These are phyloP conservation scores for Chlamydotis undulata DNA, from an alignment of 2,113 vertebrate species.

Conservation along the genomic window DNA sequence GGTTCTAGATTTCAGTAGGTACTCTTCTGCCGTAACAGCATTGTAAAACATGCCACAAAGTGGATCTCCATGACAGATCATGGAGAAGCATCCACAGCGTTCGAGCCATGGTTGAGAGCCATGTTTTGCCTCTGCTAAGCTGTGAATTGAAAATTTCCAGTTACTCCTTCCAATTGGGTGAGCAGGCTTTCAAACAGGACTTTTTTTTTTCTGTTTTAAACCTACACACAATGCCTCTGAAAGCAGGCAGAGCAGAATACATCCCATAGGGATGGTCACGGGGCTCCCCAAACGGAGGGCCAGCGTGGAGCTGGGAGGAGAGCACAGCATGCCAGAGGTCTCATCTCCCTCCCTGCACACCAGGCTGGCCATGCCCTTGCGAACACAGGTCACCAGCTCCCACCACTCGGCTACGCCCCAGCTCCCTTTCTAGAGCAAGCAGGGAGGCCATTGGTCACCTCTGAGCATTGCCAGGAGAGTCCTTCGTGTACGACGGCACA, in stretches of 20 bases:
- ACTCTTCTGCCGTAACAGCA: background rate
- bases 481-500: rapidly evolving
- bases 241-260: background rate
- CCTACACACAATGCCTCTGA: background rate
- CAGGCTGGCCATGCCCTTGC: background rate
- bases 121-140: background rate
- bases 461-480: background rate
- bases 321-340: rapidly evolving
- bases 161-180: background rate
- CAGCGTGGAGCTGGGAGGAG: background rate
- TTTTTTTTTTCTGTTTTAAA: background rate
- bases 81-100: background rate
- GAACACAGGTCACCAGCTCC: background rate
- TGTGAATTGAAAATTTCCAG: background rate
- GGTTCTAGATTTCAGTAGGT: background rate
- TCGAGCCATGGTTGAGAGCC: background rate
- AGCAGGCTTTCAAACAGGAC: background rate
- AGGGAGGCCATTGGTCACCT: background rate
- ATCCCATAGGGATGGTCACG: rapidly evolving
- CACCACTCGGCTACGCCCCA: background rate
- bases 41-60: background rate
- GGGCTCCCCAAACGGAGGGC: background rate
- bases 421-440: background rate
- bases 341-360: background rate
- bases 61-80: background rate